Evolutionary conservation across 2,113 vertebrate genomes (phyloP).

Genomic region (Rhinogobius similis): DNA sequence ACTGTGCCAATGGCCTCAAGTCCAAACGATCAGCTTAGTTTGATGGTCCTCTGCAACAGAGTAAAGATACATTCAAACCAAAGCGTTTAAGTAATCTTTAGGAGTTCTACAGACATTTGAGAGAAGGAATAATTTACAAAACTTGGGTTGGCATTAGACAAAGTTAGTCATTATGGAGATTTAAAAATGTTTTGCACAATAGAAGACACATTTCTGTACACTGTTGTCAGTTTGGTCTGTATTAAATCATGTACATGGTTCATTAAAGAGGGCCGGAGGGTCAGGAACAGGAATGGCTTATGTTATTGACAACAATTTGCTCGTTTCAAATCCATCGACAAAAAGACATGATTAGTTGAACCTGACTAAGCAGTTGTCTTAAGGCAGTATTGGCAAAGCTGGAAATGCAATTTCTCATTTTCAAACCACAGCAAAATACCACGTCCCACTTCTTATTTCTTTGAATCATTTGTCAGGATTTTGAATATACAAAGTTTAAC

Average conservation of each 20-base stretch:
- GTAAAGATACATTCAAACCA: slow-evolving; percentile 43
- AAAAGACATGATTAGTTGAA: slow-evolving; percentile 86
- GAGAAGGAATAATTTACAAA: slow-evolving; percentile 17
- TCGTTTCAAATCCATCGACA: slow-evolving; percentile 82
- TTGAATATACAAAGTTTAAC: not conserved
- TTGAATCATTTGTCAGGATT: slow-evolving; percentile 3
- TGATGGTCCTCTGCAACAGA: slow-evolving; percentile 67
- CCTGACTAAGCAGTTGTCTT: slow-evolving; percentile 83
- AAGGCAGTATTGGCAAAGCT: slow-evolving; percentile 77
- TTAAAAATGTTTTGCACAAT: not conserved
- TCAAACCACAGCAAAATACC: slow-evolving; percentile 30
- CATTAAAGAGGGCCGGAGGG: slow-evolving; percentile 79
- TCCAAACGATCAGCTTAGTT: slow-evolving; percentile 63
- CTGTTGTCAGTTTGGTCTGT: slow-evolving; percentile 47
- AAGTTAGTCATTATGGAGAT: not conserved
- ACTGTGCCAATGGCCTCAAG: slow-evolving; percentile 53
- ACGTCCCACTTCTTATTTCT: slow-evolving; percentile 33
- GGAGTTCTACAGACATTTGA: slow-evolving; percentile 53
- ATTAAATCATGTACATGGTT: slow-evolving; percentile 76
- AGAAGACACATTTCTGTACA: not conserved
- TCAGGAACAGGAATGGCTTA: slow-evolving; percentile 82
- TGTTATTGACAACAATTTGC: slow-evolving; percentile 80
- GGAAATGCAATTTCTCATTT: slow-evolving; percentile 45
- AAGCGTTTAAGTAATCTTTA: slow-evolving; percentile 39
- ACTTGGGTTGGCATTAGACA: not conserved